Percentiles rank a stretch among this genome's conserved stretches.
phyloP scores from a whole-genome alignment of 1,140 invertebrate species.

The Pseudomyrmex flavicornis region DNA sequence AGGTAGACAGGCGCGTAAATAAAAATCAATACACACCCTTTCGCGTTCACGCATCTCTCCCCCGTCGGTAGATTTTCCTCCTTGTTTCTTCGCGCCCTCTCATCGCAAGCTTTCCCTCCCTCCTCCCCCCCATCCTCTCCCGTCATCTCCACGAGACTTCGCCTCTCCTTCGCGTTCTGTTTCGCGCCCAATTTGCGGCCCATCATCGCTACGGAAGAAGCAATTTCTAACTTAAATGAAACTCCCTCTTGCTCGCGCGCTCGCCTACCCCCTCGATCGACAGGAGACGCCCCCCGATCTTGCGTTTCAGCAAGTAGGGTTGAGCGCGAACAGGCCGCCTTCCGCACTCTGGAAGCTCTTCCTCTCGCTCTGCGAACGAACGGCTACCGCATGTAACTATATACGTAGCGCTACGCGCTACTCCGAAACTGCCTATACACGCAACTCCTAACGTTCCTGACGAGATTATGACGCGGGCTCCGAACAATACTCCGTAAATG shows the following conservation, averaged over 20 bases:
- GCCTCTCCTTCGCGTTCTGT: slow-evolving; percentile 70
- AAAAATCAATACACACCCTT: slow-evolving; percentile 70
- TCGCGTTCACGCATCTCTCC: slow-evolving; percentile 5
- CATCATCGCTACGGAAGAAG: slow-evolving; percentile 85
- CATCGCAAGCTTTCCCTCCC: background rate
- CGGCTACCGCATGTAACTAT: slow-evolving; percentile 15
- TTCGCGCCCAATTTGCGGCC: slow-evolving; percentile 85
- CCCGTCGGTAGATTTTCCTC: background rate
- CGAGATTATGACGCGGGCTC: slow-evolving; percentile 51
- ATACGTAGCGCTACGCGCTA: background rate
- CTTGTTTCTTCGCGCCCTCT: slow-evolving; percentile 8
- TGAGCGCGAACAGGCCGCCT: slow-evolving; percentile 29
- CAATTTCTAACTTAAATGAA: slow-evolving; percentile 86
- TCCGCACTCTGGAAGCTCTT: slow-evolving; percentile 50
- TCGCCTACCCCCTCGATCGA: slow-evolving; percentile 62
- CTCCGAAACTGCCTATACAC: slow-evolving; percentile 43
- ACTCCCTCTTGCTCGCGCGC: slow-evolving; percentile 78
- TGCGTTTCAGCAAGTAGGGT: slow-evolving; percentile 55
- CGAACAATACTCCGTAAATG: slow-evolving; percentile 29
- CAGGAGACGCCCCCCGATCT: slow-evolving; percentile 65
- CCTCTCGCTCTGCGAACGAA: slow-evolving; percentile 58
- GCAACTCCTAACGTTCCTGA: slow-evolving; percentile 58
- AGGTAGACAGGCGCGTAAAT: slow-evolving; percentile 64
- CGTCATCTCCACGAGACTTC: slow-evolving; percentile 53
- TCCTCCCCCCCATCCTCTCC: background rate